phyloP scores from a whole-genome alignment of 2,113 vertebrate species.

The Panthera uncia region DNA sequence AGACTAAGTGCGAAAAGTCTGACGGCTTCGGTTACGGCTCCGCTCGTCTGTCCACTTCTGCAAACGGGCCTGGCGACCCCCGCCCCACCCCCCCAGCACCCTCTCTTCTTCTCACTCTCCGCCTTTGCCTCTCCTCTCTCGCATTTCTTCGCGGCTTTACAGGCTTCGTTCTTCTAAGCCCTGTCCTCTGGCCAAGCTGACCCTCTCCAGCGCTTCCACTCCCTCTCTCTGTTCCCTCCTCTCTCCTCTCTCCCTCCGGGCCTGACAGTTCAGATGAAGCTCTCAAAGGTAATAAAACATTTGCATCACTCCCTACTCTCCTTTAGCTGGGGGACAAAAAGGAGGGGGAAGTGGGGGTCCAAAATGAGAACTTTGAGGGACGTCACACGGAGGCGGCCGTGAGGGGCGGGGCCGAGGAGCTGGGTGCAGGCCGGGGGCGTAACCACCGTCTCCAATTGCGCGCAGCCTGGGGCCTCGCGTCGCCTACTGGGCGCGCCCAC shows the following conservation, averaged over 20 bases:
- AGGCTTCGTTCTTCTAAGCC: not conserved
- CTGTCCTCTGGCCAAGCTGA: not conserved
- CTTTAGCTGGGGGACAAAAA: constrained; percentile 81
- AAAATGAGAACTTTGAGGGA: constrained; percentile 76
- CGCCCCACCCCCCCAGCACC: not conserved
- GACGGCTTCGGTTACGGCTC: not conserved
- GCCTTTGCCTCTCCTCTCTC: not conserved
- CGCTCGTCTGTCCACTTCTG: not conserved
- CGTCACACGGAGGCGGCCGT: constrained; percentile 52
- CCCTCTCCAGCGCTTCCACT: constrained; percentile 26
- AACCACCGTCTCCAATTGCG: constrained; percentile 56
- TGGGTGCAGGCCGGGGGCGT: not conserved
- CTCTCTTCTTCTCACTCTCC: not conserved
- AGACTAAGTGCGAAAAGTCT: constrained; percentile 41
- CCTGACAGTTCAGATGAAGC: constrained; percentile 83
- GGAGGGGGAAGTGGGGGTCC: constrained; percentile 28
- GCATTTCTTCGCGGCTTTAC: constrained; percentile 13
- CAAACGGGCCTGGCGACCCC: not conserved
- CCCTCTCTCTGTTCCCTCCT: not conserved
- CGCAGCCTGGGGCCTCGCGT: not conserved
- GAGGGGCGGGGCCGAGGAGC: not conserved
- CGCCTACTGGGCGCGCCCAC: not conserved
- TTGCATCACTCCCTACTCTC: constrained; percentile 83
- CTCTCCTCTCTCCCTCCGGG: constrained; percentile 51
- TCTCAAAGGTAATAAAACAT: constrained; percentile 88